These are phyloP conservation scores for Lochmaea capreae DNA, from an alignment of 2,888 invertebrate species.

Conservation along the genomic window DNA sequence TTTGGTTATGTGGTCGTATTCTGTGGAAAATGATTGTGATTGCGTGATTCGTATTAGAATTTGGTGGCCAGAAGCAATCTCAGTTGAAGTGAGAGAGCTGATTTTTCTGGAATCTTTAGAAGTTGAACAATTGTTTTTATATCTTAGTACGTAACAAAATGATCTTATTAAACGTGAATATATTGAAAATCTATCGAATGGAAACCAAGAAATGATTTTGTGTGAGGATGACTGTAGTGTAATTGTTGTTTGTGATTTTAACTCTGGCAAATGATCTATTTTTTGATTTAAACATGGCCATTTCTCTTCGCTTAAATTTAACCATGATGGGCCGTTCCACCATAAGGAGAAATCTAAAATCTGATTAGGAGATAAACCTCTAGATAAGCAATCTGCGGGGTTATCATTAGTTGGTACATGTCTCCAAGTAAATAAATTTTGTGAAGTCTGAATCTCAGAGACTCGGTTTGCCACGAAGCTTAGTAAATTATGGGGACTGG, in stretches of 20 bases:
- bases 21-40: neutral
- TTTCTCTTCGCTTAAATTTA: no score
- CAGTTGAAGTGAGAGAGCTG: neutral
- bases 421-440: no score
- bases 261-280: neutral
- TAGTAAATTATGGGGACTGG: no score
- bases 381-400: no score
- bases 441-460: no score
- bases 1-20: neutral
- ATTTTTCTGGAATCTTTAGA: neutral
- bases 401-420: no score
- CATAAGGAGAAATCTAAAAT: no score
- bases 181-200: neutral
- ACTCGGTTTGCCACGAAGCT: no score
- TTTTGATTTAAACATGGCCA: no score
- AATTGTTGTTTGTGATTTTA: neutral
- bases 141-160: neutral
- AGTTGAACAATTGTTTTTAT: neutral
- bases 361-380: no score
- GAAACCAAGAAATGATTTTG: neutral
- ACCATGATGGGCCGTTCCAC: no score
- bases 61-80: neutral
- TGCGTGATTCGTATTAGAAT: neutral
- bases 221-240: neutral
- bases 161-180: neutral